These are phyloP conservation scores for Sepioteuthis lessoniana DNA, from an alignment of 2,888 invertebrate species.

Conservation along the genomic window DNA sequence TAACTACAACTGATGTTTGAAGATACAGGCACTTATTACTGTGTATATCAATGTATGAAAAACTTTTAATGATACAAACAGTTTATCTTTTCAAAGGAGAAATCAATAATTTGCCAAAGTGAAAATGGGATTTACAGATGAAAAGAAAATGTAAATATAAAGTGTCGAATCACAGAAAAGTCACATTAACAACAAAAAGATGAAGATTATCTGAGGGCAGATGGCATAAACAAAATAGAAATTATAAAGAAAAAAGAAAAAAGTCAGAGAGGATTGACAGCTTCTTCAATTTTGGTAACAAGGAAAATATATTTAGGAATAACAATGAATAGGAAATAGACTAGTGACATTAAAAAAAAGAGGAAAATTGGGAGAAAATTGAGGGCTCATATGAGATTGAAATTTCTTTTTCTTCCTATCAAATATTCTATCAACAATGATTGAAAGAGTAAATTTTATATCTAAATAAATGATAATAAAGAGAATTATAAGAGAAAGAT, in stretches of 20 bases:
- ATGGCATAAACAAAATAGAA: not conserved
- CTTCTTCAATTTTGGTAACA: not conserved
- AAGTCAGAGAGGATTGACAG: not conserved
- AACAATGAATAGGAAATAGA: not conserved
- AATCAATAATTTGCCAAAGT: not conserved
- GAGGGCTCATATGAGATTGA: too few species aligned
- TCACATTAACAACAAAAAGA: not conserved
- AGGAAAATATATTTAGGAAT: not conserved
- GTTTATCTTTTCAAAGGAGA: not conserved
- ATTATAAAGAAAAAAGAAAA: not conserved
- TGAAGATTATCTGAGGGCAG: not conserved
- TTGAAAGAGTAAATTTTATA: too few species aligned
- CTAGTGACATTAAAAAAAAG: too few species aligned
- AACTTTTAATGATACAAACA: not conserved
- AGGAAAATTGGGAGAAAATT: not conserved
- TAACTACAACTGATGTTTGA: not conserved
- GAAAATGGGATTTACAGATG: not conserved
- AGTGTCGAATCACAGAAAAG: not conserved
- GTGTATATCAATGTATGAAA: not conserved
- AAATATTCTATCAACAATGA: too few species aligned
- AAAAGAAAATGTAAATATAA: not conserved
- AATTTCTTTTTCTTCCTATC: too few species aligned
- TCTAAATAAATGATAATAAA: too few species aligned
- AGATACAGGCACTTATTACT: not conserved
- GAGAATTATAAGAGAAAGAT: too few species aligned